A percentile compares a stretch with the other conserved stretches of the same genome.
phyloP scores from a whole-genome alignment of 2,888 invertebrate genomes.

The Drosophila kanekoi region DNA sequence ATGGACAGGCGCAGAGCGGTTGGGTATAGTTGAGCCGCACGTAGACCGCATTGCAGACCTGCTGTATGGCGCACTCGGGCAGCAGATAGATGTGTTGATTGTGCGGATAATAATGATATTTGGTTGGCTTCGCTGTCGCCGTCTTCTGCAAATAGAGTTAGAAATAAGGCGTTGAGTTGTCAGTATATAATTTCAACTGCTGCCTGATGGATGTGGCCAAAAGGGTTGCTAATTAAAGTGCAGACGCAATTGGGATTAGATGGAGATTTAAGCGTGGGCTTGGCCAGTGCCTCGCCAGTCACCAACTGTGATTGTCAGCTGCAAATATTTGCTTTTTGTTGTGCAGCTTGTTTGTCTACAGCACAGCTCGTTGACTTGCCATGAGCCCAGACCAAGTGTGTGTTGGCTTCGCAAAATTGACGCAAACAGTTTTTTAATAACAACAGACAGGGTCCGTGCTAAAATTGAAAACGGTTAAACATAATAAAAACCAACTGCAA shows the following conservation, averaged over 20 bases:
- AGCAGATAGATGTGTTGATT: slow-evolving; percentile 96
- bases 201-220: slow-evolving; percentile 13
- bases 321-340: slow-evolving; percentile 55
- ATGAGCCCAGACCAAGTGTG: slow-evolving; percentile 49
- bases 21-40: slow-evolving; percentile 96
- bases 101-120: slow-evolving; percentile 97
- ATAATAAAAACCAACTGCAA: slow-evolving; percentile 42
- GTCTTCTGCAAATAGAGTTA: slow-evolving; percentile 87
- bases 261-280: slow-evolving; percentile 16
- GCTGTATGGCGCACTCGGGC: slow-evolving; percentile 97
- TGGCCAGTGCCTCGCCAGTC: background rate
- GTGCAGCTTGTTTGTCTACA: slow-evolving; percentile 45
- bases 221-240: slow-evolving; percentile 23
- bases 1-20: slow-evolving; percentile 95
- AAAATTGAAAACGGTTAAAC: slow-evolving; percentile 60
- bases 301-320: slow-evolving; percentile 46
- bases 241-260: slow-evolving; percentile 20
- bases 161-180: slow-evolving; percentile 9
- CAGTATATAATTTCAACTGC: background rate
- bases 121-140: slow-evolving; percentile 93
- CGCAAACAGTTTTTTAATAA: slow-evolving; percentile 50
- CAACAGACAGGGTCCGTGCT: slow-evolving; percentile 26
- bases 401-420: slow-evolving; percentile 59
- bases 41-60: slow-evolving; percentile 97
- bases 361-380: slow-evolving; percentile 29